Evolutionary conservation across 2,888 invertebrate genomes (phyloP), one percentile per base, ranked within the genome.

Genomic region (Agelastica alni): DNA sequence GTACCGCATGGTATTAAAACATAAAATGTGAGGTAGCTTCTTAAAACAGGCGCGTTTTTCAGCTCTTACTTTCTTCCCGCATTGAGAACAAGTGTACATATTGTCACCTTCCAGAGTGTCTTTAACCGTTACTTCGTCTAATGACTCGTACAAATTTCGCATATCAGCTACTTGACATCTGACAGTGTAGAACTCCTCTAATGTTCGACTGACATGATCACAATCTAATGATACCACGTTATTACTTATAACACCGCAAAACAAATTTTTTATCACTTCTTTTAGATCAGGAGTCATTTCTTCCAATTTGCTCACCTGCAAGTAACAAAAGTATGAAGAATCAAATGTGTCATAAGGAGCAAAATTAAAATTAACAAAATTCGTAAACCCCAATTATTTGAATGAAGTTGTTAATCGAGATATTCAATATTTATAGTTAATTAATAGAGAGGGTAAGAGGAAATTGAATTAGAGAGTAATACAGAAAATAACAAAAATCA

Each of bases 1-100:
- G 70, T 96, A 96, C 18, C 96, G 84, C 96, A 96, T 95, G 0
- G 96, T 96, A 77, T 96, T 96, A 76, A 96, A 96, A 74, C 96
- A 96, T 16, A 96, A 79, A 58, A 96, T 95, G 61, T 91, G 89
- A 0, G 96, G 96, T 17, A 96, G 80, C 70, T 92, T 93, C 75
- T 94, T 95, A 75, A 96, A 95, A 16, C 63, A 60, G 56, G 70
- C 87, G 86, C 92, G 80, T 75, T 96, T 96, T 75, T 96, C 96
- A 0, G 96, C 96, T 37, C 96, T 82, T 34, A 96, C 96, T 83
- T 96, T 96, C 70, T 90, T 91, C 4, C 93, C 90, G 74, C 96
- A 96, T 68, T 94, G 93, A 9, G 94, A 94, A 75, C 96, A 96
- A 0, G 95, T 96, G 76, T 96, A 96, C 90, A 96, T 96, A 76